phyloP scores from a whole-genome alignment of 2,888 invertebrate species.

The Nephrocerus scutellatus region DNA sequence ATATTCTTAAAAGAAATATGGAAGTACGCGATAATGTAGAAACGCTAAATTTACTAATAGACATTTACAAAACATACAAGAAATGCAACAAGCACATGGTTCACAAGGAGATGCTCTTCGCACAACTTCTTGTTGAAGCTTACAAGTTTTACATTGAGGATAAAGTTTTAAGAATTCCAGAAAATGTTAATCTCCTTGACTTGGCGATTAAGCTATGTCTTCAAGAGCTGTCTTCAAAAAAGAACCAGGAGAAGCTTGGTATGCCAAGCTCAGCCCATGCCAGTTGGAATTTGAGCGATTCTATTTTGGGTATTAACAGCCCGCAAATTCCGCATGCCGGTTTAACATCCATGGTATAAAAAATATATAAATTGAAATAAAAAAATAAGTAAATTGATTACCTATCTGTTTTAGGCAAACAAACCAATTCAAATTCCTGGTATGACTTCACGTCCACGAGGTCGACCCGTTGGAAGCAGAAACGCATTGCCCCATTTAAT shows the following conservation, averaged over 20 bases:
- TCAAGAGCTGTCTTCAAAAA: conserved; percentile 54
- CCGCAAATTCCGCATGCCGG: too few relatives aligned
- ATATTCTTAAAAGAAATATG: conserved; percentile 53
- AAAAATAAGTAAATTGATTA: too few relatives aligned
- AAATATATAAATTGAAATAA: too few relatives aligned
- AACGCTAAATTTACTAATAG: conserved; percentile 51
- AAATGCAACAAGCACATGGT: conserved; percentile 57
- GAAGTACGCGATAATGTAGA: conserved; percentile 51
- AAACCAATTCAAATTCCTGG: conserved; percentile 30
- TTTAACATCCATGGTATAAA: too few relatives aligned
- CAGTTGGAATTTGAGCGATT: conserved; percentile 1
- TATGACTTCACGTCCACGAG: conserved; percentile 25
- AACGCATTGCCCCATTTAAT: conserved; percentile 11
- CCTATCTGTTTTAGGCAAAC: conserved; percentile 19
- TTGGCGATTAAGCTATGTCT: conserved; percentile 65
- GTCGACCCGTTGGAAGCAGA: conserved; percentile 27
- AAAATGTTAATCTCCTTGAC: conserved; percentile 59
- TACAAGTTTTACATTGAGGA: conserved; percentile 60
- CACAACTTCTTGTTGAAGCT: conserved; percentile 60
- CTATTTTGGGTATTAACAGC: too few relatives aligned
- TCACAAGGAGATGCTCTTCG: conserved; percentile 52
- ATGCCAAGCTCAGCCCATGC: conserved; percentile 9
- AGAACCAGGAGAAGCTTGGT: conserved; percentile 49
- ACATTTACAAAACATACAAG: conserved; percentile 62
- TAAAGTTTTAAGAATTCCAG: conserved; percentile 52